Evolutionary conservation across 2,888 invertebrate species (phyloP), one percentile per base, ranked within the genome.

Genomic region (Himalopsyche kuldschensis): DNA sequence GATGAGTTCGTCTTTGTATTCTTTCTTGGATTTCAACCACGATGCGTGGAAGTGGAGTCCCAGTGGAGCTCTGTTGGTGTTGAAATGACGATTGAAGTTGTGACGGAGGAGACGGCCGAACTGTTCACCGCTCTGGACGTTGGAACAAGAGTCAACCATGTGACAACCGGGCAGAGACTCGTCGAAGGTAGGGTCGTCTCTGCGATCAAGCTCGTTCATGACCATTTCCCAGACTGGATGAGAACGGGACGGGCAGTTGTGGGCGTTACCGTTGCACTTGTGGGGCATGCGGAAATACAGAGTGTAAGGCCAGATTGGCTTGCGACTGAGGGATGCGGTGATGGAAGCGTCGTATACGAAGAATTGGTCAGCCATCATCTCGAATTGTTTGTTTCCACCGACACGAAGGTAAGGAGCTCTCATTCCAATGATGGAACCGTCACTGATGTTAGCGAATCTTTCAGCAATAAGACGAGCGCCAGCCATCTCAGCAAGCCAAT

Each of bases 141-240:
- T 98, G 35, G 97, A 97, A 91, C 98, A 98, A 35, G 97, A 97
- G 89, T 97, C 97, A 0, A 98, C 97, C 93, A 97, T 97, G 90
- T 97, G 97, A 90, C 97, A 97, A 94, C 97, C 97, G 48, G 97
- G 97, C 83, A 98, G 92, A 4, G 96, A 96, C 90, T 98, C 98
- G 88, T 98, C 98, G 89, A 97, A 97, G 5, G 96, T 96, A 4
- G 97, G 97, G 88, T 98, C 97, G 89, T 98, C 97, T 90, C 98
- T 94, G 90, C 97, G 94, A 90, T 98, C 97, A 87, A 98, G 91
- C 89, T 98, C 98, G 89, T 98, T 98, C 97, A 98, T 97, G 80
- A 97, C 97, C 95, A 98, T 97, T 91, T 98, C 98, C 98, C 98
- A 98, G 69, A 98, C 97, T 32, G 97, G 97, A 88, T 98, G 97